Evolutionary conservation across 2,888 invertebrate species (phyloP).

Genomic region (Globia sparganii): DNA sequence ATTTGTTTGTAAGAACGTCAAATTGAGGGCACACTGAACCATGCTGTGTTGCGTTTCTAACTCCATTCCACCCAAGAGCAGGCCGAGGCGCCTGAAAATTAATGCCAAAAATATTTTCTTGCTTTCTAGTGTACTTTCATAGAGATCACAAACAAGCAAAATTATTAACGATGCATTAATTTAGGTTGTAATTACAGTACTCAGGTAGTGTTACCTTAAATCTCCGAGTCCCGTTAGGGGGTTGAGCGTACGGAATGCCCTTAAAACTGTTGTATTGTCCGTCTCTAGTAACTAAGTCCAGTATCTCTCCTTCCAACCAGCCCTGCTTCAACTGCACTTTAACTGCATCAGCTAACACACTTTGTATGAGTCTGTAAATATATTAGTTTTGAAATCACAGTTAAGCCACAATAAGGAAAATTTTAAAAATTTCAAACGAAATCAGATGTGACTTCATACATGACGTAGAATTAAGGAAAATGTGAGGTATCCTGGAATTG

Average conservation of each 20-base stretch:
- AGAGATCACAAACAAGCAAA: too few relatives aligned
- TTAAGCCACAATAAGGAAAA: too few relatives aligned
- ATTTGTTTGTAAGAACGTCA: background rate
- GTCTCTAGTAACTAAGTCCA: conserved; percentile 25
- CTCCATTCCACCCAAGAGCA: conserved; percentile 22
- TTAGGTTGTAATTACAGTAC: background rate
- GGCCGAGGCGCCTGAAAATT: conserved; percentile 36
- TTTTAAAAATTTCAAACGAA: background rate
- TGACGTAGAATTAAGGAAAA: background rate
- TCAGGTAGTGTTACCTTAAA: background rate
- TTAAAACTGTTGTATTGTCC: conserved; percentile 34
- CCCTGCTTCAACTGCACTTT: conserved; percentile 28
- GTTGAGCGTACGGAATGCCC: conserved; percentile 45
- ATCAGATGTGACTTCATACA: background rate
- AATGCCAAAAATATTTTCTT: background rate
- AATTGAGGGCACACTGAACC: conserved; percentile 39
- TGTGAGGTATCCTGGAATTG: background rate
- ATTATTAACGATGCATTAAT: background rate
- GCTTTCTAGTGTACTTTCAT: too few relatives aligned
- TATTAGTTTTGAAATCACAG: background rate
- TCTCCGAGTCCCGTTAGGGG: conserved; percentile 16
- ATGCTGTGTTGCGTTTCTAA: conserved; percentile 34
- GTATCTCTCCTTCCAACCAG: conserved; percentile 22
- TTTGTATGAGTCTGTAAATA: conserved; percentile 18
- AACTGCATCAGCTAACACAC: background rate